Conservation (phyloP, 1,140 invertebrate species). For the Belonocnema kinseyi region DNA sequence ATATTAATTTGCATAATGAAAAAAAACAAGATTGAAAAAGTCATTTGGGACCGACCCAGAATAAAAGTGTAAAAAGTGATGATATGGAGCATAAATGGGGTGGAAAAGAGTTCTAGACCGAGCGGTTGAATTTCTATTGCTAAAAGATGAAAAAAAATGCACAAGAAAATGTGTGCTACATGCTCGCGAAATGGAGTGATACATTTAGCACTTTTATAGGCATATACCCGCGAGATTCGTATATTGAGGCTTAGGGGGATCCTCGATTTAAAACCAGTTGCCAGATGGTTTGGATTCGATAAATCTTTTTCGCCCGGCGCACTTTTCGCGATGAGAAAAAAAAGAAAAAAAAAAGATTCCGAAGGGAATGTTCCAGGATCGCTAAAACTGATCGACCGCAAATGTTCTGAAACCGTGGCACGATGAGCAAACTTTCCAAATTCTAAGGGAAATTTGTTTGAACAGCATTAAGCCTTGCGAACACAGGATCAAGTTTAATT, state of each 20-base stretch:
- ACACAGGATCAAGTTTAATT: background rate
- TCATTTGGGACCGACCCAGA: too few relatives aligned
- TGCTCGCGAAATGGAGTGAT: conserved; percentile 13
- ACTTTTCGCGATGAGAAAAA: conserved; percentile 20
- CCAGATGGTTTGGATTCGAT: conserved; percentile 21
- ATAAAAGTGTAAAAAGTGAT: background rate
- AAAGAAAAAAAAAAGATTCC: background rate
- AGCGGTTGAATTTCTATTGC: conserved; percentile 6
- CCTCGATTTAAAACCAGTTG: conserved; percentile 18
- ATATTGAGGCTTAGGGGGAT: background rate
- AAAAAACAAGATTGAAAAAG: too few relatives aligned
- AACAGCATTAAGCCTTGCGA: conserved; percentile 1
- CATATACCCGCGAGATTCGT: conserved; percentile 4
- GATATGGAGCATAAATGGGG: background rate
- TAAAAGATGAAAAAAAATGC: conserved; percentile 9
- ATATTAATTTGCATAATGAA: too few relatives aligned
- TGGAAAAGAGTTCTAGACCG: conserved; percentile 13
- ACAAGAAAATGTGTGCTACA: conserved; percentile 17
- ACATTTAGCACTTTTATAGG: conserved; percentile 5
- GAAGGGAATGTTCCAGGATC: conserved; percentile 6
- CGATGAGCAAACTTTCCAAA: conserved; percentile 16
- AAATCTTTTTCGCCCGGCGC: conserved; percentile 16
- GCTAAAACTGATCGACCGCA: conserved; percentile 19
- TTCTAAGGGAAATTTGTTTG: conserved; percentile 2
- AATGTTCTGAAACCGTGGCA: conserved; percentile 20